These are phyloP conservation scores for Littorina saxatilis DNA, from an alignment of 1,140 invertebrate genomes.

Conservation along the genomic window DNA sequence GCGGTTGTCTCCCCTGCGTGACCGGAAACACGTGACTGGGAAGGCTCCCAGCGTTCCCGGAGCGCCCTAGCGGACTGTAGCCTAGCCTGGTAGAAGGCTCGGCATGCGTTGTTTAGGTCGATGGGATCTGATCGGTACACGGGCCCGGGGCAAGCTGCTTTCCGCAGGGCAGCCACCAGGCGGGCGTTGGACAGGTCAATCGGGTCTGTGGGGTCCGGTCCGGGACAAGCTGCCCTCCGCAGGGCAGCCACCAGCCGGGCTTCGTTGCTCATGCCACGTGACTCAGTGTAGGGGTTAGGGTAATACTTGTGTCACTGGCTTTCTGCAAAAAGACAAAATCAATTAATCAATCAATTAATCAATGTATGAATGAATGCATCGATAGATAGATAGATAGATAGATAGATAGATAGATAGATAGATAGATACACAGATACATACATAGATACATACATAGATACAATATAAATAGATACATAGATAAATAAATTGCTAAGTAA, in stretches of 20 bases:
- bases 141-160: neutral
- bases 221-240: neutral
- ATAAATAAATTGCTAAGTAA: neutral
- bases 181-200: neutral
- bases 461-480: neutral
- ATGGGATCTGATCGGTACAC: conserved; percentile 42
- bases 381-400: neutral
- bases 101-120: conserved; percentile 61
- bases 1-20: neutral
- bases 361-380: neutral
- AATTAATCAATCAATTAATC: too few relatives aligned
- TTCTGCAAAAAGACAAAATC: neutral
- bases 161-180: neutral
- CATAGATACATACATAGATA: neutral
- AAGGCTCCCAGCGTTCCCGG: conserved; percentile 44
- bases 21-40: neutral
- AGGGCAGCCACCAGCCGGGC: neutral
- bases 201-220: neutral
- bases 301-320: neutral
- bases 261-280: neutral
- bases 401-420: neutral
- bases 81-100: conserved; percentile 57
- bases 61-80: conserved; percentile 47
- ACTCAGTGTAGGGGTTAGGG: neutral
- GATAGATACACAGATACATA: neutral